Conservation (phyloP, 2,888 invertebrate genomes). For the Acrocyrtus sp. region DNA sequence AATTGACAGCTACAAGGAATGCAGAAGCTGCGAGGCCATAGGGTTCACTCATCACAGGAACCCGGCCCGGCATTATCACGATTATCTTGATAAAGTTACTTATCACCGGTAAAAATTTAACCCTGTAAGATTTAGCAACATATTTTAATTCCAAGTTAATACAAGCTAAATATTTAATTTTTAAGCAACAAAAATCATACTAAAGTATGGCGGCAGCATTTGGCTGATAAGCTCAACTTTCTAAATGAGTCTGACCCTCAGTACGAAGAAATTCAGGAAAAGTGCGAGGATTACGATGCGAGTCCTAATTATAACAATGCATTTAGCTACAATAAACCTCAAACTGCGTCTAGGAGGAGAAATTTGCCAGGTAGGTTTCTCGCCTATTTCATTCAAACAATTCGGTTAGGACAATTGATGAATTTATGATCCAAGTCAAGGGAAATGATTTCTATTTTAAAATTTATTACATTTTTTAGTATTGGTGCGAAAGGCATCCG, state of each 20-base stretch:
- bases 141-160: not conserved
- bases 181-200: slow-evolving; percentile 19
- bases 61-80: slow-evolving; percentile 33
- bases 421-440: no score
- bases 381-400: no score
- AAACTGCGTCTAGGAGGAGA: no score
- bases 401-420: no score
- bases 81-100: slow-evolving; percentile 34
- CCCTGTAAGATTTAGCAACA: not conserved
- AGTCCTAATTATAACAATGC: no score
- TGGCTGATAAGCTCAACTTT: slow-evolving; percentile 16
- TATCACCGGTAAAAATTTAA: slow-evolving; percentile 23
- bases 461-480: no score
- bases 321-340: no score
- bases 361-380: no score
- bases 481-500: no score
- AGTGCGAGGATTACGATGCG: slow-evolving; percentile 19
- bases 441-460: no score
- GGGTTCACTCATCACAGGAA: slow-evolving; percentile 35
- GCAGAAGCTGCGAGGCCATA: slow-evolving; percentile 22
- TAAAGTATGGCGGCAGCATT: slow-evolving; percentile 37
- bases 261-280: not conserved
- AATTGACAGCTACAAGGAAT: slow-evolving; percentile 23
- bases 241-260: not conserved
- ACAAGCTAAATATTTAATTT: slow-evolving; percentile 5